Conservation (phyloP, 2,797 vertebrate genomes). For the Phalloptychus januarius region DNA sequence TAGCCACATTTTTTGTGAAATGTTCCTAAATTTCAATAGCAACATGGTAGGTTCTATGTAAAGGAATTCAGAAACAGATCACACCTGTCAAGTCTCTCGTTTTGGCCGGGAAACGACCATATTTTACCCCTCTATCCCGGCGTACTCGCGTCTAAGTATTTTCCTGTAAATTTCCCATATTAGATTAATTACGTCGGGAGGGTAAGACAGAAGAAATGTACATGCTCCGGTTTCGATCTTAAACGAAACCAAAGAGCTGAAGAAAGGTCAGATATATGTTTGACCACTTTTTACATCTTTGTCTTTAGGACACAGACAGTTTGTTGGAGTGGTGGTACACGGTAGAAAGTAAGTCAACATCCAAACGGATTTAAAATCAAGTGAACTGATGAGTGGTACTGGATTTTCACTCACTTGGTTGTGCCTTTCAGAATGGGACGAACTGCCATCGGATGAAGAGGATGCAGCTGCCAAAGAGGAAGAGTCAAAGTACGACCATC, state of each 20-base stretch:
- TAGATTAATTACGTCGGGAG: too few species aligned
- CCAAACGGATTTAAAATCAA: neutral
- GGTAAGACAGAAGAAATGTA: too few species aligned
- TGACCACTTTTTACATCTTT: neutral
- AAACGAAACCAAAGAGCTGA: too few species aligned
- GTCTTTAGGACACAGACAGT: conserved; percentile 82
- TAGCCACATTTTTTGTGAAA: neutral
- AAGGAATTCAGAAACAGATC: neutral
- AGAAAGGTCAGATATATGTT: too few species aligned
- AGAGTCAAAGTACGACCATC: conserved; percentile 67
- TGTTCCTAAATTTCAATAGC: neutral
- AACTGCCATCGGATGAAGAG: conserved; percentile 77
- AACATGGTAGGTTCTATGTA: neutral
- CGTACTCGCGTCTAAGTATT: too few species aligned
- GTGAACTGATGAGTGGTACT: neutral
- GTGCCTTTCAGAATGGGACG: conserved; percentile 79
- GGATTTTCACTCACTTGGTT: neutral
- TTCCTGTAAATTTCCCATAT: too few species aligned
- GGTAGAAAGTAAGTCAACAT: conserved; percentile 77
- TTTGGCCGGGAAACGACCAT: too few species aligned
- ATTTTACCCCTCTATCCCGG: too few species aligned
- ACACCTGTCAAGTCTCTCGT: neutral
- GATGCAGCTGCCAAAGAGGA: conserved; percentile 52
- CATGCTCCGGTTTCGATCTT: too few species aligned
- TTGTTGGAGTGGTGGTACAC: conserved; percentile 85